These are phyloP conservation scores for Caradrina clavipalpis DNA, from an alignment of 2,888 invertebrate species.

Conservation along the genomic window DNA sequence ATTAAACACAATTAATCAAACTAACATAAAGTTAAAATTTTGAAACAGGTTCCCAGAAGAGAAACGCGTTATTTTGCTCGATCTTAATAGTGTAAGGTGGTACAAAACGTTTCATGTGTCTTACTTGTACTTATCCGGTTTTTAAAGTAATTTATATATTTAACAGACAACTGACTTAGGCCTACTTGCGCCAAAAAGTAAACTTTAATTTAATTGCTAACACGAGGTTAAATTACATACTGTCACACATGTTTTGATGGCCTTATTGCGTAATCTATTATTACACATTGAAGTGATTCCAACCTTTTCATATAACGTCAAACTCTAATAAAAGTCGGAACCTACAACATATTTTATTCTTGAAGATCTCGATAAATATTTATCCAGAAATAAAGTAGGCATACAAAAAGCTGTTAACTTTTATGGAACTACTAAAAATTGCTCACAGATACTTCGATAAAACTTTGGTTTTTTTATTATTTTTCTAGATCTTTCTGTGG, in stretches of 20 bases:
- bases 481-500: slow-evolving; percentile 5
- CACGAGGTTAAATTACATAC: too few relatives aligned
- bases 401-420: slow-evolving; percentile 28
- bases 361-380: slow-evolving; percentile 5
- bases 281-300: neutral
- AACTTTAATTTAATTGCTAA: too few relatives aligned
- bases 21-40: too few relatives aligned
- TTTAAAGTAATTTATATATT: neutral
- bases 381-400: slow-evolving; percentile 8
- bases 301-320: neutral
- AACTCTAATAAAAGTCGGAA: neutral
- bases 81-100: too few relatives aligned
- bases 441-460: slow-evolving; percentile 14
- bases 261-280: neutral
- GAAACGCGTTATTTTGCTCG: too few relatives aligned
- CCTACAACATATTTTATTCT: neutral
- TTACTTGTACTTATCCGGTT: too few relatives aligned
- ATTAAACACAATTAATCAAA: too few relatives aligned
- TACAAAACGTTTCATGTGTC: too few relatives aligned
- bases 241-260: neutral
- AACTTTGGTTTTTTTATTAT: slow-evolving; percentile 7
- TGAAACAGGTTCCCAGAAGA: too few relatives aligned
- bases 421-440: slow-evolving; percentile 12
- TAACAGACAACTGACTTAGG: neutral
- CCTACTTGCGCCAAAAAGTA: too few relatives aligned